Evolutionary conservation across 2,113 vertebrate genomes (phyloP), one percentile per base, ranked within the genome.

Genomic region (Barnardius zonarius): DNA sequence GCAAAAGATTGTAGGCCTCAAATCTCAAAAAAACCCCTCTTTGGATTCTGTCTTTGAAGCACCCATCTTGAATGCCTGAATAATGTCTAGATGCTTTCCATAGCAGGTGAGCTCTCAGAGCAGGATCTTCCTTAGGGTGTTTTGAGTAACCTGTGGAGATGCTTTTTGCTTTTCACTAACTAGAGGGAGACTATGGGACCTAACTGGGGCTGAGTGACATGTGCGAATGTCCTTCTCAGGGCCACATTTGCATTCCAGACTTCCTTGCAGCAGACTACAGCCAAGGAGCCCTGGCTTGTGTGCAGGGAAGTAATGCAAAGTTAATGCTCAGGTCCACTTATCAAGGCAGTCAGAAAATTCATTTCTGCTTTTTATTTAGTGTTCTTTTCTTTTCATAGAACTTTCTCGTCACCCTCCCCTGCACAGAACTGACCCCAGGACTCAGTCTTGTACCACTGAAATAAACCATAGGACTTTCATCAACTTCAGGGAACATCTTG

Each of bases 161-260:
- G 19, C 7, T 43, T 90, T 88, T 77, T 80, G 28, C 23, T 61
- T 64, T 82, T 75, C 43, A 37, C 24, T 37, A 59, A 46, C 20
- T 59, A 46, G 14, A 57, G 24, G 8, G 4, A 90, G 10, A 0
- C 1, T 30, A 5, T 52, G 41, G 39, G 20, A 14, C 20, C 59
- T 69, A 51, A 39, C 0, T n/a, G 51, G 30, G 13, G 7, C 86
- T 83, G 30, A 46, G 19, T 64, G 4, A 30, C 49, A 4, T 1
- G 8, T 55, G 33, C 64, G 35, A 48, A 55, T 66, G 33, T 62
- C 44, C 20, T 37, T 69, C 30, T 69, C 48, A 90, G 31, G 30
- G 27, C 2, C 30, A 64, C 10, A 52, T 61, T 64, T 0, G 0
- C 9, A 31, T 92, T 77, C 55, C 9, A 16, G 16, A 7, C 9